A percentile compares a stretch with the other conserved stretches of the same genome.
These are phyloP conservation scores for Hypomecis atomaria DNA, from an alignment of 2,888 invertebrate genomes.

Conservation along the genomic window DNA sequence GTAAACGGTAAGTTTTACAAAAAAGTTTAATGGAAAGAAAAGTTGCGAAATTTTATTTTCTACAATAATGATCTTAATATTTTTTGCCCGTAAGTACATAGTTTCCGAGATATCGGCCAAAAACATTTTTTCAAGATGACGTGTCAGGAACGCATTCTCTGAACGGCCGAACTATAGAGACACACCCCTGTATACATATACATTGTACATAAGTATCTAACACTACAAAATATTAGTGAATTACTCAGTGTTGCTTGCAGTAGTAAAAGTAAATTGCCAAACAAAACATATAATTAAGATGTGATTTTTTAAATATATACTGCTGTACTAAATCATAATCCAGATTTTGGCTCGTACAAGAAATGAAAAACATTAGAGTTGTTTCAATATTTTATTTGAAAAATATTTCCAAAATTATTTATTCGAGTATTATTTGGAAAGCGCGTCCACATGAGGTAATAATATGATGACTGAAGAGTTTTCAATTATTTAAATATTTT, in stretches of 20 bases:
- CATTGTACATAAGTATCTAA: constrained; percentile 7
- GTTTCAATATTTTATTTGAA: constrained; percentile 5
- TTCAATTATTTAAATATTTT: no score
- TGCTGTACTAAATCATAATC: constrained; percentile 12
- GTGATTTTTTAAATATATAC: constrained; percentile 24
- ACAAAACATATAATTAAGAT: constrained; percentile 21
- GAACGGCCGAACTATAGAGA: no score
- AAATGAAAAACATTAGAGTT: not conserved
- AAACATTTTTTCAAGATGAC: no score
- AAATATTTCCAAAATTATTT: not conserved
- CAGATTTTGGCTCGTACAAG: constrained; percentile 7
- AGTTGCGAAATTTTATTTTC: no score
- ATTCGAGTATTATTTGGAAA: constrained; percentile 13
- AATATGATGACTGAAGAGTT: not conserved
- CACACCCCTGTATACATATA: no score
- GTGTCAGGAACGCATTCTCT: no score
- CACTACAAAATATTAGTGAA: constrained; percentile 10
- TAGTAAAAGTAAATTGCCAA: constrained; percentile 25
- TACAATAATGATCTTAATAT: no score
- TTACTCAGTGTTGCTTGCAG: constrained; percentile 22
- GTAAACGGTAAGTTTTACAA: no score
- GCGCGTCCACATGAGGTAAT: not conserved
- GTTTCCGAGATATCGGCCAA: no score
- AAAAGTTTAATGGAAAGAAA: no score
- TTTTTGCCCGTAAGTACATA: no score